Percentiles rank a stretch among this genome's conserved stretches.
These are phyloP conservation scores for Onychostruthus taczanowskii DNA, from an alignment of 2,113 vertebrate species.

Conservation along the genomic window DNA sequence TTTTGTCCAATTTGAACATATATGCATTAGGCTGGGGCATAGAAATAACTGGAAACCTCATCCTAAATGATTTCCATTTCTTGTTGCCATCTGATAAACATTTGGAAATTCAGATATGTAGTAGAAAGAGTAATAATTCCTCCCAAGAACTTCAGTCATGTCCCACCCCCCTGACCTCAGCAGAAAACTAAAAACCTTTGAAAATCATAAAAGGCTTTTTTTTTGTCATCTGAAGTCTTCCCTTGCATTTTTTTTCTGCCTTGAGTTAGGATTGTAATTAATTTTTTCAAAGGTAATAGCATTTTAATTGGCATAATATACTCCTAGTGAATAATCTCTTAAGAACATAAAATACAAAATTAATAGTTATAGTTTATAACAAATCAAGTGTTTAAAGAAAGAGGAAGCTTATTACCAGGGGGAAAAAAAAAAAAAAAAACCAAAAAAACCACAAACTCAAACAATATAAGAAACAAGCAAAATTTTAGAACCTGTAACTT, in stretches of 20 bases:
- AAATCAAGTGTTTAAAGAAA: not conserved
- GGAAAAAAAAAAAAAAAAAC: not conserved
- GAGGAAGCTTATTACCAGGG: not conserved
- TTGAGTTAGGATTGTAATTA: not conserved
- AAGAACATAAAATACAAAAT: not conserved
- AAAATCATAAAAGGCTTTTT: not conserved
- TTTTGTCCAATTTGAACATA: not conserved
- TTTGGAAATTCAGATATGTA: not conserved
- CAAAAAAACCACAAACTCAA: no score
- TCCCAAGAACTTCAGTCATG: not conserved
- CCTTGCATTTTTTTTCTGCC: not conserved
- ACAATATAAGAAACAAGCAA: not conserved
- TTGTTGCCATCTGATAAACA: not conserved
- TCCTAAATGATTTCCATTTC: not conserved
- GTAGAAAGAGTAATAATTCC: not conserved
- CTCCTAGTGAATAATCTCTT: not conserved
- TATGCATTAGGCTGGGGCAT: not conserved
- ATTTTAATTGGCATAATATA: not conserved
- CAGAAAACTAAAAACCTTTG: not conserved
- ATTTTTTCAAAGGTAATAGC: not conserved
- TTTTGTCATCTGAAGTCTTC: not conserved
- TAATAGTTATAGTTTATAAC: not conserved
- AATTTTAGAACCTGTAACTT: not conserved
- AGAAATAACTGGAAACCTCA: not conserved
- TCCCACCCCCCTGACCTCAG: accelerated